Conservation (phyloP, 2,888 invertebrate genomes). For the Branchinecta sandiegonensis region DNA sequence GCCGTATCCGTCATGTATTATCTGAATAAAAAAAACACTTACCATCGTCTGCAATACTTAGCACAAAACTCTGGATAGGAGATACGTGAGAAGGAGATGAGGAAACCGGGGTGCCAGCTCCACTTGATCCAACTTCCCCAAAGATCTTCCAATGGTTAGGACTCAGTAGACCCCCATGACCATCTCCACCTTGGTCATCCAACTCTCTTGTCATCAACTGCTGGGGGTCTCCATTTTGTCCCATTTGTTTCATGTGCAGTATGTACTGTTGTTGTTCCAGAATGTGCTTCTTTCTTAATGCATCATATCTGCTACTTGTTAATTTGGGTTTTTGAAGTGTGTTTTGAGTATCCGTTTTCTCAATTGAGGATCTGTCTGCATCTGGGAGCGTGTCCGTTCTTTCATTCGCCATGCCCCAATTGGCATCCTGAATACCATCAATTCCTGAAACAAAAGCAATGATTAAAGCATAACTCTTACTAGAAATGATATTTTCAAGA, state of each 20-base stretch:
- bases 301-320: background rate
- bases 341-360: too few relatives aligned
- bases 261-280: background rate
- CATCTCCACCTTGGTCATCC: background rate
- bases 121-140: background rate
- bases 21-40: background rate
- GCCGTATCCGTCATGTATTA: too few relatives aligned
- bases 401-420: too few relatives aligned
- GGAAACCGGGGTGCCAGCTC: background rate
- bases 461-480: too few relatives aligned
- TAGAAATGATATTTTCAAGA: too few relatives aligned
- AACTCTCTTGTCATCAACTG: background rate
- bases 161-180: background rate
- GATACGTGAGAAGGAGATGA: background rate
- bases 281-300: background rate
- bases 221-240: background rate
- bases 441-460: too few relatives aligned
- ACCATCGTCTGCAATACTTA: background rate
- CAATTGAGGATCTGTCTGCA: too few relatives aligned
- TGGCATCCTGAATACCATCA: too few relatives aligned
- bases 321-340: too few relatives aligned
- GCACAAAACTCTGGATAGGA: background rate
- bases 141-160: background rate
- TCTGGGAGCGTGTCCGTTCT: too few relatives aligned
- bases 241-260: constrained; percentile 13